Base-by-base conservation (phyloP, 2,888 invertebrate genomes). In the Cylloceria caligata region DNA sequence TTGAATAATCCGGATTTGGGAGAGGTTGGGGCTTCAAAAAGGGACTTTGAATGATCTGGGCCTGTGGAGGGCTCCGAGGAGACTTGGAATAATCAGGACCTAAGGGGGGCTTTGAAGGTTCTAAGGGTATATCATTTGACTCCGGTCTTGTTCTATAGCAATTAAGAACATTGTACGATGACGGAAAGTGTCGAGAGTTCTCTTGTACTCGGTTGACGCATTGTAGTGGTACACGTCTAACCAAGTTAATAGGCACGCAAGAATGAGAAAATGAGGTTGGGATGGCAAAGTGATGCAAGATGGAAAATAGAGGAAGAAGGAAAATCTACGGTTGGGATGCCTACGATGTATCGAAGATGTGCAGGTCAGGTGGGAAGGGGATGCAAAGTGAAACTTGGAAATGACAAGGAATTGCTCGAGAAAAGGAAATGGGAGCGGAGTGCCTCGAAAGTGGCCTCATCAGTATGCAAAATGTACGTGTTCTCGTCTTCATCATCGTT, bases 381-480 rank as follows among this genome's bases (percentile, higher is more conserved):
- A 75, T 72, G 76, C 74, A 80, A 84, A 85, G 86, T 75, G 85
- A 86, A 87, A 85, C 85, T 84, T 83, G 84, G 82, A 85, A 89
- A 86, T 87, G 89, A 89, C 87, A 88, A 88, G 88, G 87, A 87
- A 88, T 85, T 86, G 84, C 83, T 84, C 69, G 65, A 83, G 81
- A 85, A 89, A 87, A 87, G 88, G 87, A 89, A 89, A 88, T 87
- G 85, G 87, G 84, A 86, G 84, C 77, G 84, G 86, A 87, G 87
- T 88, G 86, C 79, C 83, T 89, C 73, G 85, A 88, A 88, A 90
- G 88, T 89, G 89, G 87, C 75, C 88, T 89, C 90, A 90, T 90
- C 90, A 88, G 90, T 88, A 90, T 90, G 88, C 89, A 90, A 89
- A 89, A 88, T 89, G 89, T 88, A 84, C 85, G 85, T 88, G 88